These are phyloP conservation scores for Tachina grossa DNA, from an alignment of 2,888 invertebrate species.

Conservation along the genomic window DNA sequence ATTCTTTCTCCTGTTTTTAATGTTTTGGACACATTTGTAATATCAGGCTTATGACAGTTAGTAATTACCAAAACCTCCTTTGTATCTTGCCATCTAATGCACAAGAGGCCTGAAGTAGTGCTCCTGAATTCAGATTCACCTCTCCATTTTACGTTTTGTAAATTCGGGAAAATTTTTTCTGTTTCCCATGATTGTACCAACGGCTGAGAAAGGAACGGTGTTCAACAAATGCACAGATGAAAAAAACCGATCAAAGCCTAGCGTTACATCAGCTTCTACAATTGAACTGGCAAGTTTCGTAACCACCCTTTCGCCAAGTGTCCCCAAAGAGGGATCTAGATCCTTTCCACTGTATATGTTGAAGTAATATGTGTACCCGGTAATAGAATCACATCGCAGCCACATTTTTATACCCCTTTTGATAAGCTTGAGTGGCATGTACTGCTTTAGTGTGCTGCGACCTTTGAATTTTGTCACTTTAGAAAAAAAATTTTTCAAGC, in stretches of 20 bases:
- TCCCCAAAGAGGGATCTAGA: neutral
- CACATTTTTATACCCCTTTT: neutral
- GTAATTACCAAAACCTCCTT: constrained; percentile 1
- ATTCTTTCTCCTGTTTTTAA: constrained; percentile 6
- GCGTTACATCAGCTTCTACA: neutral
- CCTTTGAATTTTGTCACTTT: too few relatives aligned
- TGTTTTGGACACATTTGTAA: too few relatives aligned
- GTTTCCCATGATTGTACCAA: neutral
- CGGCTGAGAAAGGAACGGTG: neutral
- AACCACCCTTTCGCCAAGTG: neutral
- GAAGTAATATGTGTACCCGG: neutral
- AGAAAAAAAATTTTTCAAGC: too few relatives aligned
- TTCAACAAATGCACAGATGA: neutral
- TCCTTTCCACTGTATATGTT: constrained; percentile 2
- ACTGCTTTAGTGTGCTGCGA: too few relatives aligned
- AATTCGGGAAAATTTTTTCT: neutral
- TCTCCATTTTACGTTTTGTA: neutral
- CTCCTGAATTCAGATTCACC: constrained; percentile 4
- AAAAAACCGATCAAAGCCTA: too few relatives aligned
- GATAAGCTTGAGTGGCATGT: neutral
- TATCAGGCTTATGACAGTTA: too few relatives aligned
- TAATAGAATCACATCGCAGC: neutral
- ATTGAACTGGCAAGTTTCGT: neutral
- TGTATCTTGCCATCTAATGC: constrained; percentile 14
- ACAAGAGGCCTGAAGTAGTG: constrained; percentile 7